These are phyloP conservation scores for Chanos chanos DNA, from an alignment of 2,797 vertebrate genomes.

Conservation along the genomic window DNA sequence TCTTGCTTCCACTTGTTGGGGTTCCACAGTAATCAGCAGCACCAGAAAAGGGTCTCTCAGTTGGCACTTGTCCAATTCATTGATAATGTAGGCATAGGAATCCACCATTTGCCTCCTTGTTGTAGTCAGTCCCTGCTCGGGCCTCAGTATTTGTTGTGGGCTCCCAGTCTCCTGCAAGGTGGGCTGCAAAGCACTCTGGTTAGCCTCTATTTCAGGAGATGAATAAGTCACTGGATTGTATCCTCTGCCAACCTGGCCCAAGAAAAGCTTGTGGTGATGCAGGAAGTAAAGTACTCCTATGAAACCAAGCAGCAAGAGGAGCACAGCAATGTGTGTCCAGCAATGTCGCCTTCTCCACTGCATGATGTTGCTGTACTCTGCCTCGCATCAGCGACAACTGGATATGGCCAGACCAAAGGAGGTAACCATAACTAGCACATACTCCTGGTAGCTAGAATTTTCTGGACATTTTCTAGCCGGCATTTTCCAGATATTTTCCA, in stretches of 20 bases:
- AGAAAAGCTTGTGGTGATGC: constrained; percentile 81
- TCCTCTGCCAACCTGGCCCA: constrained; percentile 70
- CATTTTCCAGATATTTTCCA: too few relatives aligned
- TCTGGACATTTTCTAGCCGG: too few relatives aligned
- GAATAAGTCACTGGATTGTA: constrained; percentile 77
- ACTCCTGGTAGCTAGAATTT: not conserved
- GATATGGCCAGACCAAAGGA: constrained; percentile 41
- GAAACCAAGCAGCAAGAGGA: constrained; percentile 79
- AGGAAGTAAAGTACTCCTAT: constrained; percentile 81
- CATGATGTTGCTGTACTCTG: constrained; percentile 53
- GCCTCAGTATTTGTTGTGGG: constrained; percentile 64
- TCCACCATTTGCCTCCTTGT: constrained; percentile 57
- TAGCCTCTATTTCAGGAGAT: constrained; percentile 69
- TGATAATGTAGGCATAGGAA: constrained; percentile 85
- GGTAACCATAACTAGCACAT: constrained; percentile 77
- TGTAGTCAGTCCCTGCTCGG: constrained; percentile 61
- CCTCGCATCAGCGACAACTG: constrained; percentile 70
- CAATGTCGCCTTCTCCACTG: constrained; percentile 80
- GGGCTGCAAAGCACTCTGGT: constrained; percentile 63
- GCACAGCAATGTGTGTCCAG: constrained; percentile 76
- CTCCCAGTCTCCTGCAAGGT: constrained; percentile 72
- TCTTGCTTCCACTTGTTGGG: constrained; percentile 83
- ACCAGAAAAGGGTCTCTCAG: constrained; percentile 81
- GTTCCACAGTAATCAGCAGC: constrained; percentile 86
- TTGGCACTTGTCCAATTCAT: constrained; percentile 85